Percentiles rank a stretch among this genome's conserved stretches.
phyloP scores from a whole-genome alignment of 2,888 invertebrate species.

The Agrotis ipsilon region DNA sequence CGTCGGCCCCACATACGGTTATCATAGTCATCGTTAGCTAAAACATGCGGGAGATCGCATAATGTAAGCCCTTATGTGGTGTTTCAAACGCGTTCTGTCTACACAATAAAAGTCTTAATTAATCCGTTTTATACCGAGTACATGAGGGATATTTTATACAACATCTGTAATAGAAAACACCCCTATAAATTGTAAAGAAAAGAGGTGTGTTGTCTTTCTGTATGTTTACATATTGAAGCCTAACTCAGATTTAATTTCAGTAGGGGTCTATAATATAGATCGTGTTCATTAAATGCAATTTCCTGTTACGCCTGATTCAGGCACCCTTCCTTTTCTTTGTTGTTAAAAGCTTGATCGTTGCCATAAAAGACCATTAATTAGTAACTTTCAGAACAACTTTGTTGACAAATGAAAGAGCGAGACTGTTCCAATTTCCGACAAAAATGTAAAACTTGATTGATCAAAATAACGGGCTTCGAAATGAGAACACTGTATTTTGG shows the following conservation, averaged over 20 bases:
- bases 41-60: conserved; percentile 55
- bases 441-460: conserved; percentile 30
- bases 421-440: conserved; percentile 15
- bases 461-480: conserved; percentile 52
- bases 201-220: conserved; percentile 5
- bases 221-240: conserved; percentile 14
- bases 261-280: neutral
- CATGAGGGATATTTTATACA: conserved; percentile 16
- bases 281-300: neutral
- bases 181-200: conserved; percentile 40
- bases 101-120: conserved; percentile 36
- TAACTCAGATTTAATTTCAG: conserved; percentile 8
- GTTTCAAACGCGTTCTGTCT: conserved; percentile 31
- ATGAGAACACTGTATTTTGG: conserved; percentile 43
- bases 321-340: neutral
- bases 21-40: conserved; percentile 54
- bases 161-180: conserved; percentile 38
- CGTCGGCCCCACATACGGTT: conserved; percentile 57
- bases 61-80: conserved; percentile 52
- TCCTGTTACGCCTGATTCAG: neutral
- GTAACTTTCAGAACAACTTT: conserved; percentile 26
- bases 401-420: conserved; percentile 8
- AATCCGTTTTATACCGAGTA: conserved; percentile 33
- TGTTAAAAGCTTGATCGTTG: conserved; percentile 4
- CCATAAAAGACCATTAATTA: conserved; percentile 12